phyloP scores from a whole-genome alignment of 2,888 invertebrate species.

The Lasioglossum leucozonium region DNA sequence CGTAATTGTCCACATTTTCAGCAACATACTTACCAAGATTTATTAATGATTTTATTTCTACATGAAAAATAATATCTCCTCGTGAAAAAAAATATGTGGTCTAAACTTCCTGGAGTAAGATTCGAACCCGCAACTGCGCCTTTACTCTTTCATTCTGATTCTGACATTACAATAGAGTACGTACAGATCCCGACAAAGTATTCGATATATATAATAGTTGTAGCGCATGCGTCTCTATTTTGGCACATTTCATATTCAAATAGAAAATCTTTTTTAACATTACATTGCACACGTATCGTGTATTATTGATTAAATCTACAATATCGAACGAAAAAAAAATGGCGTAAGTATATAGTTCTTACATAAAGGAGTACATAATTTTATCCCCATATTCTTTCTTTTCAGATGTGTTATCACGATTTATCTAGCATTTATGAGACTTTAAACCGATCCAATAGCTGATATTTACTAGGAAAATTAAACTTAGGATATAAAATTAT shows the following conservation, averaged over 20 bases:
- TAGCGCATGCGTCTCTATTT: constrained; percentile 52
- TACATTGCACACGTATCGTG: constrained; percentile 14
- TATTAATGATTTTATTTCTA: constrained; percentile 4
- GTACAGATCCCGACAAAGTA: background rate
- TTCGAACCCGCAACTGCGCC: constrained; percentile 46
- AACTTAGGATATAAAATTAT: background rate
- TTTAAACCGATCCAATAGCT: no score
- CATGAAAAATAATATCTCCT: constrained; percentile 31
- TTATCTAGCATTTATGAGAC: no score
- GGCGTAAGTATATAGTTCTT: background rate
- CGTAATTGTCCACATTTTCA: constrained; percentile 1
- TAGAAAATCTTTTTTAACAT: constrained; percentile 3
- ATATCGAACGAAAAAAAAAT: background rate
- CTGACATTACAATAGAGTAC: constrained; percentile 11
- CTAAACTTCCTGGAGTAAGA: constrained; percentile 28
- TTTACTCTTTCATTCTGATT: constrained; percentile 42
- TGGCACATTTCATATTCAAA: background rate
- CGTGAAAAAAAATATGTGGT: constrained; percentile 40
- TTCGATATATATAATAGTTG: background rate
- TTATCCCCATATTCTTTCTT: background rate
- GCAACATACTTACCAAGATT: constrained; percentile 21
- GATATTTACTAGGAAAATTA: no score
- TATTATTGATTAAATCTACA: constrained; percentile 10
- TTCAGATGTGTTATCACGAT: background rate
- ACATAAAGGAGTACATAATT: background rate